A percentile compares a stretch with the other conserved stretches of the same genome.
These are phyloP conservation scores for Netelia inedita DNA, from an alignment of 2,888 invertebrate genomes.

Conservation along the genomic window DNA sequence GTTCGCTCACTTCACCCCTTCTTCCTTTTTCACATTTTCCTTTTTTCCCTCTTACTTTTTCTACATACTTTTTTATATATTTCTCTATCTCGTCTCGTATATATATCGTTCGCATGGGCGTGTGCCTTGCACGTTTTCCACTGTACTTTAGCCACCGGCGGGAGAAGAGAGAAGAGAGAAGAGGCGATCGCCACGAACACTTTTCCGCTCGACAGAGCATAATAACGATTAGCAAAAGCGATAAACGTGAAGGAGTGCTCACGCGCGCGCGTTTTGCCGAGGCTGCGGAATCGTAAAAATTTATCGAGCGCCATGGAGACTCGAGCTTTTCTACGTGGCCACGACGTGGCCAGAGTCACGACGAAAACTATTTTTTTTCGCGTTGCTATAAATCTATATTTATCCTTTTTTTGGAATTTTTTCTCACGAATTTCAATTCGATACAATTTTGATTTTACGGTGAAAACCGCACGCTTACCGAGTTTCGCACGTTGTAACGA, in stretches of 20 bases:
- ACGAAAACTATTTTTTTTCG: constrained; percentile 19
- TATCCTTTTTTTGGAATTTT: not conserved
- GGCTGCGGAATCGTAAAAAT: constrained; percentile 56
- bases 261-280: constrained; percentile 25
- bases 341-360: constrained; percentile 5
- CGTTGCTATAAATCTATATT: constrained; percentile 1
- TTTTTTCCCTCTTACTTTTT: constrained; percentile 24
- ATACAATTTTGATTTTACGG: not conserved
- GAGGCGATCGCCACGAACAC: constrained; percentile 15
- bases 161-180: not conserved
- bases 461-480: too few relatives aligned
- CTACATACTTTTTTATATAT: constrained; percentile 36
- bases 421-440: not conserved
- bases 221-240: constrained; percentile 59
- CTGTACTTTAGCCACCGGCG: not conserved
- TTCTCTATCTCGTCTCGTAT: constrained; percentile 34
- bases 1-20: constrained; percentile 2
- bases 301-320: constrained; percentile 60
- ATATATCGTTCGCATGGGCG: not conserved
- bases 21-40: not conserved
- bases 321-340: constrained; percentile 28
- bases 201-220: constrained; percentile 59
- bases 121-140: constrained; percentile 5
- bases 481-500: too few relatives aligned
- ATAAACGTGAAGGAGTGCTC: constrained; percentile 25